Percentiles rank a stretch among this genome's conserved stretches.
These are phyloP conservation scores for Echinometra lucunter DNA, from an alignment of 53 echinoderm and acorn worm species.

Conservation along the genomic window DNA sequence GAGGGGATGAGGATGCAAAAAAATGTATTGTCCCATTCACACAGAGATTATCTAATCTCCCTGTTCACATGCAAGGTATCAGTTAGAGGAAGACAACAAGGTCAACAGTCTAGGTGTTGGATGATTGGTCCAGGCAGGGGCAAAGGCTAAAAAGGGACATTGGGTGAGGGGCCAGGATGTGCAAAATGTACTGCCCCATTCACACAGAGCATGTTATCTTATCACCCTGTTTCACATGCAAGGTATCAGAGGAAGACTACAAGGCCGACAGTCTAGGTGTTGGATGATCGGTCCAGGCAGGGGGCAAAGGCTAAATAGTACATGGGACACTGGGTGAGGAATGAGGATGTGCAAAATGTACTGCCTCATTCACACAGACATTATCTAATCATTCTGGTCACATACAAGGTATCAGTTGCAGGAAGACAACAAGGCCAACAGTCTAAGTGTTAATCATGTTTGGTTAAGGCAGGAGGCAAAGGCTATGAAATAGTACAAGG, in stretches of 20 bases:
- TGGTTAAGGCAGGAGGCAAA: too few relatives aligned
- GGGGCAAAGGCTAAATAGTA: background rate
- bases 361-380: background rate
- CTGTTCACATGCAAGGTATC: background rate
- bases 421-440: too few relatives aligned
- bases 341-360: background rate
- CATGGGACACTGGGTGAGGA: background rate
- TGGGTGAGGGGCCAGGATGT: too few relatives aligned
- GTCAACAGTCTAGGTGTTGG: too few relatives aligned
- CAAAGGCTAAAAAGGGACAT: too few relatives aligned
- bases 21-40: background rate
- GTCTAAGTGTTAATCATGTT: too few relatives aligned
- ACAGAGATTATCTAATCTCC: background rate
- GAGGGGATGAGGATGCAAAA: background rate
- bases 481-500: too few relatives aligned
- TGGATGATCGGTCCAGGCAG: background rate
- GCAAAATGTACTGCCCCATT: too few relatives aligned
- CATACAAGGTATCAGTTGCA: background rate
- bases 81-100: too few relatives aligned
- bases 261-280: background rate
- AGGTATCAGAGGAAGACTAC: background rate
- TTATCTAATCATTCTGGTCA: background rate
- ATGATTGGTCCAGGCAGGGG: too few relatives aligned
- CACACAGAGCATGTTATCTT: too few relatives aligned
- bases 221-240: background rate